Conservation (phyloP, 2,888 invertebrate species). For the Atethmia centrago region DNA sequence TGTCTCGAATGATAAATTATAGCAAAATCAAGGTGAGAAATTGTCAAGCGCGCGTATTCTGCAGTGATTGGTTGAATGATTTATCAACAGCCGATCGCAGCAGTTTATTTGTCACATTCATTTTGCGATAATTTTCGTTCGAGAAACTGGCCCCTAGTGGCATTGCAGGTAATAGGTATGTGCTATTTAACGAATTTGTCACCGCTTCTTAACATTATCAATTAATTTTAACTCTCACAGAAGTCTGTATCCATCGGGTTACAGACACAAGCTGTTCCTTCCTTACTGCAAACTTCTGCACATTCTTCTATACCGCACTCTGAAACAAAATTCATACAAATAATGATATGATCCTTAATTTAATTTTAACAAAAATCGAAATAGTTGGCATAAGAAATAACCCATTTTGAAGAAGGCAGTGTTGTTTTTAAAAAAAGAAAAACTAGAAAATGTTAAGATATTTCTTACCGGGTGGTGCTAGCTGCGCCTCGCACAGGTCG, state of each 20-base stretch:
- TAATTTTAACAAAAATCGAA: too few species aligned
- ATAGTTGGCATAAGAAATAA: not conserved
- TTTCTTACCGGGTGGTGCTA: conserved; percentile 83
- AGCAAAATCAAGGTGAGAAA: not conserved
- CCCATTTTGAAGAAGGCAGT: not conserved
- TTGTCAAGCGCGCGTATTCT: too few species aligned
- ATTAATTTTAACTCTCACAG: conserved; percentile 73
- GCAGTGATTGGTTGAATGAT: not conserved
- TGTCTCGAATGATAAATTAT: not conserved
- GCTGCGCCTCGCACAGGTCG: conserved; percentile 92
- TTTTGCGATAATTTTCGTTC: not conserved
- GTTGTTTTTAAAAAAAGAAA: not conserved
- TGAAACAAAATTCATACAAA: conserved; percentile 31
- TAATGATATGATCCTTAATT: too few species aligned
- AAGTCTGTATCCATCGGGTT: conserved; percentile 82
- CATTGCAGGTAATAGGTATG: not conserved
- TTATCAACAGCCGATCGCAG: not conserved
- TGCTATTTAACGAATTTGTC: not conserved
- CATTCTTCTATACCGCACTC: conserved; percentile 87
- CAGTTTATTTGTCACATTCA: not conserved
- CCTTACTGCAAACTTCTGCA: conserved; percentile 81
- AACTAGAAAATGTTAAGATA: not conserved
- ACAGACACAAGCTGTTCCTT: conserved; percentile 80
- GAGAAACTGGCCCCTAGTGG: not conserved
- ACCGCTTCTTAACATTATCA: not conserved